Conservation (phyloP, 1,140 invertebrate genomes). For the Ostrea edulis region DNA sequence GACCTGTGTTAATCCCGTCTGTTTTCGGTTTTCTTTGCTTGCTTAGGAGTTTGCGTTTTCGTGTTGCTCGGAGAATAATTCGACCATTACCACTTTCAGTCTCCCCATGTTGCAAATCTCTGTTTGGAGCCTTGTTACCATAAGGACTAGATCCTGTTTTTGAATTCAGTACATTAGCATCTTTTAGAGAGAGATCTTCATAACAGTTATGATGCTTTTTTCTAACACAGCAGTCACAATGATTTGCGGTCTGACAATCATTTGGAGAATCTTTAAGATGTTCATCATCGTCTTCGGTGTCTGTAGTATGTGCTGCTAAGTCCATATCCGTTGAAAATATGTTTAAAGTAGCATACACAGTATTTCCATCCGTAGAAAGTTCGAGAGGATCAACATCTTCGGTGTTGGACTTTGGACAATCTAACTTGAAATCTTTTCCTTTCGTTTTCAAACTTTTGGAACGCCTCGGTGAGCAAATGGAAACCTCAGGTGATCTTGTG, state of each 20-base stretch:
- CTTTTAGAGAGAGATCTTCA: neutral
- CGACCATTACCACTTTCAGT: neutral
- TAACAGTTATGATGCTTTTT: neutral
- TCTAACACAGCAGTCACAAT: neutral
- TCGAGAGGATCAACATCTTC: conserved; percentile 39
- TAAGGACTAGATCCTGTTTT: neutral
- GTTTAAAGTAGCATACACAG: conserved; percentile 37
- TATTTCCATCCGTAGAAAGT: conserved; percentile 42
- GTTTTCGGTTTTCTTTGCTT: neutral
- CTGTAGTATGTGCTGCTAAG: neutral
- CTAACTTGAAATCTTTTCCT: neutral
- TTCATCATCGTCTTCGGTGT: neutral
- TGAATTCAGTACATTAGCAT: neutral
- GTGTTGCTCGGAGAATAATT: conserved; percentile 3
- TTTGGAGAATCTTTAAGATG: neutral
- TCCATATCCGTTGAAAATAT: conserved; percentile 26
- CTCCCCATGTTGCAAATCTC: too few species aligned
- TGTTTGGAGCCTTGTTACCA: neutral
- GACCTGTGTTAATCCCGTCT: neutral
- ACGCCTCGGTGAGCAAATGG: neutral
- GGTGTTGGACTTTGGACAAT: neutral
- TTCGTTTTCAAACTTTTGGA: conserved; percentile 7
- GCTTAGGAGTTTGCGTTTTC: conserved; percentile 35
- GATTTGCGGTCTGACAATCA: neutral
- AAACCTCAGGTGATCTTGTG: neutral